phyloP scores from a whole-genome alignment of 2,797 vertebrate genomes.

The Galaxias olidus region DNA sequence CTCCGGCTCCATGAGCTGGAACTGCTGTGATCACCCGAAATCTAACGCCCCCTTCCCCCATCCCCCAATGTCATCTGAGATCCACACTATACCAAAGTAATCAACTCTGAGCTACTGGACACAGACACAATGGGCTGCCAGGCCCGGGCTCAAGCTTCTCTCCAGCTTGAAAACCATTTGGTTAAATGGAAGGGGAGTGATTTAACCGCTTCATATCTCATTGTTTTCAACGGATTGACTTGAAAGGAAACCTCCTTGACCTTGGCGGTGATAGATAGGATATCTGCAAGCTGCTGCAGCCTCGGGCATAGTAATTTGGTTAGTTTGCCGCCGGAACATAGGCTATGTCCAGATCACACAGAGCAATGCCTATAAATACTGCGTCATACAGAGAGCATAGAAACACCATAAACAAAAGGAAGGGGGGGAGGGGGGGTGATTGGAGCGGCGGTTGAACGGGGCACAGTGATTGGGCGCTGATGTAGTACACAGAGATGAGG shows the following conservation, averaged over 20 bases:
- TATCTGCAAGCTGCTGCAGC: constrained; percentile 27
- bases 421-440: constrained; percentile 43
- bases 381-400: constrained; percentile 49
- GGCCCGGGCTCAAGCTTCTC: not conserved
- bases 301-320: constrained; percentile 45
- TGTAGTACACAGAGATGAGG: constrained; percentile 32
- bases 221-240: constrained; percentile 28
- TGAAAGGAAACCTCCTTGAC: constrained; percentile 44
- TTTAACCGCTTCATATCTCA: constrained; percentile 12
- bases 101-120: constrained; percentile 27
- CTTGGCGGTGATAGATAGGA: constrained; percentile 47
- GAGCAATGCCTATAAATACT: constrained; percentile 61
- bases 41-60: constrained; percentile 48
- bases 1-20: constrained; percentile 45
- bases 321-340: constrained; percentile 45
- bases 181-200: not conserved
- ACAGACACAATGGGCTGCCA: not conserved
- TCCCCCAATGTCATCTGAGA: constrained; percentile 39
- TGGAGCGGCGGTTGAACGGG: constrained; percentile 24
- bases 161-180: too few species aligned
- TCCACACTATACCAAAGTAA: constrained; percentile 44
- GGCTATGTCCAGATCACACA: constrained; percentile 17
- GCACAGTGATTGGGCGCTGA: constrained; percentile 46
- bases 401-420: constrained; percentile 48
- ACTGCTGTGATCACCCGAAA: constrained; percentile 60